Percentiles rank a stretch among this genome's conserved stretches.
phyloP scores from a whole-genome alignment of 2,888 invertebrate genomes.

The Tiliacea citrago region DNA sequence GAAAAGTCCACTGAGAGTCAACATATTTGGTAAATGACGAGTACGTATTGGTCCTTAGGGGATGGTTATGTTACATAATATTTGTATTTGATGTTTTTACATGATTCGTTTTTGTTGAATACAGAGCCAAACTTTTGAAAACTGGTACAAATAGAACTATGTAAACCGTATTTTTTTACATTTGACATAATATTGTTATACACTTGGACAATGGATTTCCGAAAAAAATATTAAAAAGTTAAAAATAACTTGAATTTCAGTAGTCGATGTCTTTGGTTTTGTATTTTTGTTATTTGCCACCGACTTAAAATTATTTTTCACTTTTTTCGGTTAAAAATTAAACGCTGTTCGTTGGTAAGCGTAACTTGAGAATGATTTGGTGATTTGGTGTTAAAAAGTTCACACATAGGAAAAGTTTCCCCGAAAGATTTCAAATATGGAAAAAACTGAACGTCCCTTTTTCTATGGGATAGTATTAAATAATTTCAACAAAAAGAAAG shows the following conservation, averaged over 20 bases:
- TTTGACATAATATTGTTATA: no score
- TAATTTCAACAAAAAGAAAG: background rate
- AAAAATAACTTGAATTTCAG: no score
- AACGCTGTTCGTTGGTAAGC: no score
- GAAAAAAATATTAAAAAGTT: no score
- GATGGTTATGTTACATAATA: slow-evolving; percentile 14
- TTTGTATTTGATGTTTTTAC: slow-evolving; percentile 13
- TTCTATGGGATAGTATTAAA: background rate
- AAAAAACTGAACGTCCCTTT: background rate
- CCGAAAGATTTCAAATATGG: background rate
- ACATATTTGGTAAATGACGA: slow-evolving; percentile 15
- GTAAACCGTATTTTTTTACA: background rate
- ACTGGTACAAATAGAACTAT: background rate
- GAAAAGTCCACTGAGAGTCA: slow-evolving; percentile 1
- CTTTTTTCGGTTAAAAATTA: no score
- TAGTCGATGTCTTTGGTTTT: no score
- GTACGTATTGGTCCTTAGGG: slow-evolving; percentile 6
- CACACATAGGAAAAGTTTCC: background rate
- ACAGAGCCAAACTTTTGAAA: background rate
- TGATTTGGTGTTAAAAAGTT: no score
- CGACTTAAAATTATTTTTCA: no score
- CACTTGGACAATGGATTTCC: no score
- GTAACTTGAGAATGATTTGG: no score
- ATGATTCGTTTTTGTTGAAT: background rate
- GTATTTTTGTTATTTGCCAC: no score